Evolutionary conservation across 1,140 invertebrate species (phyloP).

Genomic region (Bombus superbus): DNA sequence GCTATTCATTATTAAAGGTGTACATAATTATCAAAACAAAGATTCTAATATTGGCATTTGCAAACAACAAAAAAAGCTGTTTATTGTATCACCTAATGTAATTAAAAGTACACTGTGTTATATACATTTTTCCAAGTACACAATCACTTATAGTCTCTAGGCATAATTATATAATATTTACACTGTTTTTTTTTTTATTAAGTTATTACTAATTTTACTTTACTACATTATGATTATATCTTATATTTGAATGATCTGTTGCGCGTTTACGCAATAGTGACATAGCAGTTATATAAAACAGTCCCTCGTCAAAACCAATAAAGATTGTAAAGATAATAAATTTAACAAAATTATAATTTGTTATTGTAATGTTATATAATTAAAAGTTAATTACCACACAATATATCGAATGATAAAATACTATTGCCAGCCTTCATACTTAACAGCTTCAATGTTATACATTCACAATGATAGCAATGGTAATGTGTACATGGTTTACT

Average conservation of each 20-base stretch:
- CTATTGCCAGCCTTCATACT: slow-evolving; percentile 72
- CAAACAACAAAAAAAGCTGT: slow-evolving; percentile 83
- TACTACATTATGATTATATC: slow-evolving; percentile 76
- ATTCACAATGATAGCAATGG: slow-evolving; percentile 55
- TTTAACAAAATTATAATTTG: slow-evolving; percentile 77
- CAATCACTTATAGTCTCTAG: slow-evolving; percentile 80
- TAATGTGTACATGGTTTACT: slow-evolving; percentile 41
- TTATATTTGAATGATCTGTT: slow-evolving; percentile 64
- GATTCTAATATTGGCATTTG: slow-evolving; percentile 72
- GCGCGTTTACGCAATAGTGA: slow-evolving; percentile 76
- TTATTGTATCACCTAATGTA: slow-evolving; percentile 82
- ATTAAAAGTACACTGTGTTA: slow-evolving; percentile 83
- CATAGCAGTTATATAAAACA: slow-evolving; percentile 82
- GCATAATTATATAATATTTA: slow-evolving; percentile 79
- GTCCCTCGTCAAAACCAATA: slow-evolving; percentile 81
- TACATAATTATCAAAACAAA: slow-evolving; percentile 46
- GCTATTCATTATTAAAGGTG: slow-evolving; percentile 33
- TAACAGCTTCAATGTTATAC: slow-evolving; percentile 51
- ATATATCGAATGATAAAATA: slow-evolving; percentile 79
- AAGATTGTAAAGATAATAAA: slow-evolving; percentile 77
- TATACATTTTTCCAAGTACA: slow-evolving; percentile 83
- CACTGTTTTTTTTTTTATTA: slow-evolving; percentile 73
- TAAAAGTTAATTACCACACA: slow-evolving; percentile 78
- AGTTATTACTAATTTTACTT: slow-evolving; percentile 75
- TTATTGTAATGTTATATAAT: slow-evolving; percentile 75